A percentile compares a stretch with the other conserved stretches of the same genome.
These are phyloP conservation scores for Dryococelus australis DNA, from an alignment of 2,888 invertebrate species.

Conservation along the genomic window DNA sequence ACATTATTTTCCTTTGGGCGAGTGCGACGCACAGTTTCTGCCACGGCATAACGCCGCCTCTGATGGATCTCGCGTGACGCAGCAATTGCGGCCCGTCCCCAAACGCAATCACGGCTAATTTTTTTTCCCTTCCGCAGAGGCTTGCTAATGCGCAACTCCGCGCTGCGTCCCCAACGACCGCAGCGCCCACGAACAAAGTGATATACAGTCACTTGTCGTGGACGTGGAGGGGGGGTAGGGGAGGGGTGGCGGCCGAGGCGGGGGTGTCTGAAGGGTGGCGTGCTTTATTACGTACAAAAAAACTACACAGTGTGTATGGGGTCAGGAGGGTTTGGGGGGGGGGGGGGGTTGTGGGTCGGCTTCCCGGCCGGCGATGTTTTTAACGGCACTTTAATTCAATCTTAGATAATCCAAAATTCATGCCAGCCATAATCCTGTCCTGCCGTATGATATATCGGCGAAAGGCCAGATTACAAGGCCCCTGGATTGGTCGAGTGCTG, in stretches of 20 bases:
- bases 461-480: slow-evolving; percentile 45
- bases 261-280: not conserved
- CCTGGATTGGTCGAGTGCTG: slow-evolving; percentile 25
- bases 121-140: slow-evolving; percentile 5
- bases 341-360: not conserved
- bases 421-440: slow-evolving; percentile 50
- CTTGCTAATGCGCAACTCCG: not conserved
- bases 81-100: slow-evolving; percentile 21
- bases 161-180: not conserved
- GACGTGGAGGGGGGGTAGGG: not conserved
- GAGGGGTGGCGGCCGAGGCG: no score
- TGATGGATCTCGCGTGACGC: not conserved
- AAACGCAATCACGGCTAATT: slow-evolving; percentile 43
- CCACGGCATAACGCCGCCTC: not conserved
- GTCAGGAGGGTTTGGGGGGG: not conserved
- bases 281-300: slow-evolving; percentile 22
- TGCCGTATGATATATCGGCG: slow-evolving; percentile 47
- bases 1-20: no score
- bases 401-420: slow-evolving; percentile 51
- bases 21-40: no score
- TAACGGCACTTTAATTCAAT: slow-evolving; percentile 51
- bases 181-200: slow-evolving; percentile 32
- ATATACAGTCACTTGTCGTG: slow-evolving; percentile 38
- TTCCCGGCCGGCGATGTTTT: slow-evolving; percentile 41
- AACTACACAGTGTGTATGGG: not conserved